Base-by-base conservation (phyloP, 92 coral and sea anemone species). In the Porites rus region DNA sequence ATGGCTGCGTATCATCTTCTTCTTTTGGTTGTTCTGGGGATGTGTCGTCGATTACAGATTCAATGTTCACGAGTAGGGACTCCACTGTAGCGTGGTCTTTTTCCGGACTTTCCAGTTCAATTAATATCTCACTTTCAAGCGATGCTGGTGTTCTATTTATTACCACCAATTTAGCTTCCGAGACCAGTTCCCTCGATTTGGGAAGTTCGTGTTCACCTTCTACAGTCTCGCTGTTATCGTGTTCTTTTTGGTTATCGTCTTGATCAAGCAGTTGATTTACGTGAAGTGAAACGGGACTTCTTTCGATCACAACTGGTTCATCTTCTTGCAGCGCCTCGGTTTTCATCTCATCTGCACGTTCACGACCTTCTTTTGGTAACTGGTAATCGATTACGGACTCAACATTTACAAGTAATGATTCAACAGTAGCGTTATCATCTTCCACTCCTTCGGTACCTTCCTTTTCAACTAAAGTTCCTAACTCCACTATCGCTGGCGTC, bases 131-230 rank as follows among this genome's bases (percentile, higher is more conserved):
- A 21, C 31, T 38, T 16, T 81, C 69, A 18, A 79, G 10, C 25
- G 24, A 12, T 19, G 86, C 64, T 19, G 64, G 58, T 11, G n/a
- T 21, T 61, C 51, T 69, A n/a, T 83, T 51, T 14, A 74, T 60
- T 50, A 54, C 86, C 20, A 81, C 24, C 24, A 81, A 28, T 20
- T 81, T 53, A 1, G 77, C 24, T 25, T 81, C 86, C 14, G 77
- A 18, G 86, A 69, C 53, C 8, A 28, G 60, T 78, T 78, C 72
- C 38, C 19, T 65, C 61, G 46, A 21, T 19, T 63, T 72, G 17
- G 61, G 2, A 38, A 21, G 50, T 72, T 12, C 60, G 13, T 72
- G 53, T 6, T 72, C 76, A 21, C 28, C 43, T 10, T 56, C 61
- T 56, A 3, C 14, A 10, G 61, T 14, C 16, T 14, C 61, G 7